Base-by-base conservation (phyloP, 2,888 invertebrate genomes). In the Drosophila borealis region DNA sequence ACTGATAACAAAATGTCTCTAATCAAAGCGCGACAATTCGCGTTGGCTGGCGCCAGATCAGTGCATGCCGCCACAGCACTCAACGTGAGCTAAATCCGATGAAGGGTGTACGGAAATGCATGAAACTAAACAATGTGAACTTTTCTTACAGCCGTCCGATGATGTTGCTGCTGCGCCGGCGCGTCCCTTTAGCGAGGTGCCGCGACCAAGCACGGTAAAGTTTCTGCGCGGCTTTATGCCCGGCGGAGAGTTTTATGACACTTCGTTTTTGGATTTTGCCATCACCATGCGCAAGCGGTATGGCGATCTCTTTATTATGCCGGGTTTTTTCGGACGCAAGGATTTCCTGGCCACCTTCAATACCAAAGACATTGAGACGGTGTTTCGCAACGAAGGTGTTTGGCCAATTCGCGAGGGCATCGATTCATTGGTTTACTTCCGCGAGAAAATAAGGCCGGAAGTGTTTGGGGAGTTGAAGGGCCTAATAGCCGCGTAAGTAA, bases 351-450 rank as follows among this genome's bases (percentile, higher is more conserved):
- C 93, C 14, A 75, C 93, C 2, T 94, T 93, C 69, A 91, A 93
- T 80, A 93, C 94, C 0, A 93, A 93, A 25, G 93, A 93, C 66
- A 92, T 93, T 44, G 92, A 93, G 74, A 90, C 90, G 79, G 87
- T 93, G 41, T 92, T 92, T 63, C 91, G 93, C 14, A 88, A 91
- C 14, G 93, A 93, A 78, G 93, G 93, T 2, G 56, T 80, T 2
- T 93, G 93, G 91, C 93, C 94, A 0, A 44, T 75, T 1, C 90
- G 93, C 37, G 78, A 90, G 1, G 88, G 90, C 0, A 74, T 93
- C 33, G 91, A 92, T 9, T 85, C 92, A 0, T 74, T 93, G 36
- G 67, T 74, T 8, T 86, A 92, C 62, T 93, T 74, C 48, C 86
- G 84, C 0, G 14, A 63, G 3, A 56, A 86, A 1, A 29, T 80